Evolutionary conservation across 2,113 vertebrate species (phyloP).

Genomic region (Naja naja): DNA sequence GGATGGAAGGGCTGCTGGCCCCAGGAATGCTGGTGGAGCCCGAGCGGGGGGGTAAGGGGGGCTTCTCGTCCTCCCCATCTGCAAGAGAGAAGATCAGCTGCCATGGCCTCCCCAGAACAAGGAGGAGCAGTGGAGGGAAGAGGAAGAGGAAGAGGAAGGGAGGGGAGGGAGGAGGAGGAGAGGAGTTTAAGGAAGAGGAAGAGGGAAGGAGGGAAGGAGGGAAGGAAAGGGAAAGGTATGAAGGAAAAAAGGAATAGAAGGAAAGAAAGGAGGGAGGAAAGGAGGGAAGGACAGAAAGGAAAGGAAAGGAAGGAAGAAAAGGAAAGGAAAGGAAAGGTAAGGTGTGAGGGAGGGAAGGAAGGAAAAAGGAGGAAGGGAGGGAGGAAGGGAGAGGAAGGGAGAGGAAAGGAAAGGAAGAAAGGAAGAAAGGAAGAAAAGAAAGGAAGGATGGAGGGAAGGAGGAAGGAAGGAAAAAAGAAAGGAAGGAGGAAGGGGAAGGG

Average conservation of each 20-base stretch:
- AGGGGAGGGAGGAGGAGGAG: neutral
- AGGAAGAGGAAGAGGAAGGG: fast-evolving
- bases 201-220: fast-evolving
- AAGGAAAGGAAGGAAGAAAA: too few relatives aligned
- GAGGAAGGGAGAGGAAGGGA: fast-evolving
- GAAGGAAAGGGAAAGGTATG: fast-evolving
- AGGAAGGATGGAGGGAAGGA: too few relatives aligned
- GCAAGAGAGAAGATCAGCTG: slow-evolving; percentile 24
- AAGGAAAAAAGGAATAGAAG: fast-evolving
- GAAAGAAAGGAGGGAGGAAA: too few relatives aligned
- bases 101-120: neutral
- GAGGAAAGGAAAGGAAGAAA: too few relatives aligned
- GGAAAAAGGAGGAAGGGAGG: too few relatives aligned
- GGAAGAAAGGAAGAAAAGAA: fast-evolving
- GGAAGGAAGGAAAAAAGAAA: too few relatives aligned
- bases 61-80: slow-evolving; percentile 97
- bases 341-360: too few relatives aligned
- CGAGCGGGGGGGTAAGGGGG: slow-evolving; percentile 86
- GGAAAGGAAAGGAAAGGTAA: too few relatives aligned
- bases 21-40: slow-evolving; percentile 80
- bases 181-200: too few relatives aligned
- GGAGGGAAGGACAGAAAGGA: too few relatives aligned
- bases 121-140: neutral
- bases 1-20: slow-evolving; percentile 30
- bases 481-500: fast-evolving